A percentile compares a stretch with the other conserved stretches of the same genome.
Evolutionary conservation across 2,888 invertebrate genomes (phyloP).

Genomic region (Cantharis flavilabris): DNA sequence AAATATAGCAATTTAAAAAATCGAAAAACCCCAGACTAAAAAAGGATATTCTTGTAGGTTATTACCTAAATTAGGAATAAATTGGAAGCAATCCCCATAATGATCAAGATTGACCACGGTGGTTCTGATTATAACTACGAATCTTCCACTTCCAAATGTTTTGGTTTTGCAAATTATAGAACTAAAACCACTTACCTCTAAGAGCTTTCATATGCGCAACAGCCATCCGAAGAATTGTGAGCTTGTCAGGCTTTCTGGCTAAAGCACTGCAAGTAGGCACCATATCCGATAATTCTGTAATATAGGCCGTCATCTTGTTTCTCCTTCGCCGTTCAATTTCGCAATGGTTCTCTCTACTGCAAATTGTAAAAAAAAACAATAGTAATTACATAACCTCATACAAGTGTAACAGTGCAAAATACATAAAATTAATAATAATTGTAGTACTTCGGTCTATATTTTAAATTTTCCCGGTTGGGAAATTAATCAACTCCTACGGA

Average conservation of each 20-base stretch:
- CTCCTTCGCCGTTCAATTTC: constrained; percentile 97
- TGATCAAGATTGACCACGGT: not conserved
- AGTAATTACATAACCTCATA: constrained; percentile 39
- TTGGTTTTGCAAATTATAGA: not conserved
- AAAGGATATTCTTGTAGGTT: not conserved
- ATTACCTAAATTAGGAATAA: not conserved
- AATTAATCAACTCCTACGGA: not conserved
- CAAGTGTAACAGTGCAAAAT: too few species aligned
- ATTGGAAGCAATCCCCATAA: not conserved
- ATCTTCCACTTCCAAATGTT: not conserved
- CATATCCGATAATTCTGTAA: constrained; percentile 99
- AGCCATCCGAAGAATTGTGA: constrained; percentile 98
- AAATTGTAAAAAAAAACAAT: constrained; percentile 52
- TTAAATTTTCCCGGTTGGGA: not conserved
- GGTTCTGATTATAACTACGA: not conserved
- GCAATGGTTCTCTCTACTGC: constrained; percentile 96
- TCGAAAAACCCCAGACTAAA: not conserved
- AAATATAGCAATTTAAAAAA: not conserved
- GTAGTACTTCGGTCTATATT: not conserved
- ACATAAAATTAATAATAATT: too few species aligned
- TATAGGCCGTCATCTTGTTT: constrained; percentile 99
- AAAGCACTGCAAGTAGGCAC: constrained; percentile 98
- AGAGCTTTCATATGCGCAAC: constrained; percentile 99
- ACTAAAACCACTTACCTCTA: constrained; percentile 69
- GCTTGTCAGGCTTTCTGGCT: constrained; percentile 97